Percentiles rank a stretch among this genome's conserved stretches.
These are phyloP conservation scores for Athrips mouffetella DNA, from an alignment of 2,888 invertebrate species.

Conservation along the genomic window DNA sequence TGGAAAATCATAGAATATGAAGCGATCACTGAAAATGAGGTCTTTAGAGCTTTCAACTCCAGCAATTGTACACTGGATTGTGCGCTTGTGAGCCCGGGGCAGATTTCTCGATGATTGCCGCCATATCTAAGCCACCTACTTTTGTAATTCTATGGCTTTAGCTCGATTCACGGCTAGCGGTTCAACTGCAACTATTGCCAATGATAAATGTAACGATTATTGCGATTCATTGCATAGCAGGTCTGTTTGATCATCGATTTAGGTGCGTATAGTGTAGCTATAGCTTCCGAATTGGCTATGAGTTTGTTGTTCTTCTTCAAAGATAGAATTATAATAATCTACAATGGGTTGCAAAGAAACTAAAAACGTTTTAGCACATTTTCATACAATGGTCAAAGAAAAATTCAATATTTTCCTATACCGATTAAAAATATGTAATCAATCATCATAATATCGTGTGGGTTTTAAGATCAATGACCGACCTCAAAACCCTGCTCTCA, in stretches of 20 bases:
- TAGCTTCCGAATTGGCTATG: too few species aligned
- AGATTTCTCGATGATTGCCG: conserved; percentile 20
- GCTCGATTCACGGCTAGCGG: conserved; percentile 4
- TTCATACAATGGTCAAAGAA: too few species aligned
- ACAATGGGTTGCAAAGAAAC: too few species aligned
- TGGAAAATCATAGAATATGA: not conserved
- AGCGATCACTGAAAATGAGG: conserved; percentile 1
- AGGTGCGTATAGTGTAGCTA: not conserved
- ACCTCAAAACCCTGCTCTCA: too few species aligned
- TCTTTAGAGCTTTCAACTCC: not conserved
- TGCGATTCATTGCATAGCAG: conserved; percentile 3
- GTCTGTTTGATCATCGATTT: not conserved
- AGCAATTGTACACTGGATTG: not conserved
- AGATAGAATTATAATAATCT: too few species aligned
- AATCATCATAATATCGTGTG: too few species aligned
- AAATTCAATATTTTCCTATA: too few species aligned
- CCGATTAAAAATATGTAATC: too few species aligned
- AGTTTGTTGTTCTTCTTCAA: too few species aligned
- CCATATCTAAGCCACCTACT: conserved; percentile 15
- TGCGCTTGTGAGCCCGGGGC: conserved; percentile 1
- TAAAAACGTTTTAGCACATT: too few species aligned
- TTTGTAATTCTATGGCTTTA: conserved; percentile 8
- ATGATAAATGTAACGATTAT: conserved; percentile 2
- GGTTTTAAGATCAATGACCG: too few species aligned
- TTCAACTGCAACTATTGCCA: conserved; percentile 4